Evolutionary conservation across 2,888 invertebrate species (phyloP).

Genomic region (Quadriops clusia): DNA sequence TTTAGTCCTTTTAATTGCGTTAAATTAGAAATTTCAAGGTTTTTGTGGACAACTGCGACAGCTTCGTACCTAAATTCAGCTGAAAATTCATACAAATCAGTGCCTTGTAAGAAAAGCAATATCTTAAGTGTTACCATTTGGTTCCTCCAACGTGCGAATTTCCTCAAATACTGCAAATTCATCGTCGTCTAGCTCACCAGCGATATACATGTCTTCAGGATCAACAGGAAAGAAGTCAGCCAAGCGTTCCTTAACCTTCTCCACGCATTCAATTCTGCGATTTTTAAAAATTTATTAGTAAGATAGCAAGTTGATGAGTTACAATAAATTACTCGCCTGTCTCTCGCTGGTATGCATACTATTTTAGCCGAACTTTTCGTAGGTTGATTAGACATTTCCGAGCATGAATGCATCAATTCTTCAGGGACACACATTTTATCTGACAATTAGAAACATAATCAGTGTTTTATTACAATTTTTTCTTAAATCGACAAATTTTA

Average conservation of each 20-base stretch:
- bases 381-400: conserved; percentile 52
- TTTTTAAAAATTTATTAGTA: too few relatives aligned
- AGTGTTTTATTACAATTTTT: too few relatives aligned
- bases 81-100: too few relatives aligned
- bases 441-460: conserved; percentile 35
- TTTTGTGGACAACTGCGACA: conserved; percentile 67
- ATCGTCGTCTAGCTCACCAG: conserved; percentile 56
- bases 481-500: too few relatives aligned
- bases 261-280: conserved; percentile 63
- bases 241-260: conserved; percentile 58
- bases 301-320: too few relatives aligned
- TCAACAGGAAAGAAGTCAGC: conserved; percentile 76
- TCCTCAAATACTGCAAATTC: conserved; percentile 66
- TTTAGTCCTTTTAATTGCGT: conserved; percentile 61
- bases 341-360: conserved; percentile 58
- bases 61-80: conserved; percentile 72
- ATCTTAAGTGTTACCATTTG: conserved; percentile 58
- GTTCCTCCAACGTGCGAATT: conserved; percentile 65
- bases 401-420: conserved; percentile 48
- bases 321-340: conserved; percentile 43
- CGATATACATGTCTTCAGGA: conserved; percentile 82
- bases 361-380: conserved; percentile 47
- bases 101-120: too few relatives aligned
- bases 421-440: conserved; percentile 68
- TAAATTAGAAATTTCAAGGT: conserved; percentile 52